phyloP scores from a whole-genome alignment of 37 sponge, comb jelly and placozoan genomes.

The Ephydatia muelleri region DNA sequence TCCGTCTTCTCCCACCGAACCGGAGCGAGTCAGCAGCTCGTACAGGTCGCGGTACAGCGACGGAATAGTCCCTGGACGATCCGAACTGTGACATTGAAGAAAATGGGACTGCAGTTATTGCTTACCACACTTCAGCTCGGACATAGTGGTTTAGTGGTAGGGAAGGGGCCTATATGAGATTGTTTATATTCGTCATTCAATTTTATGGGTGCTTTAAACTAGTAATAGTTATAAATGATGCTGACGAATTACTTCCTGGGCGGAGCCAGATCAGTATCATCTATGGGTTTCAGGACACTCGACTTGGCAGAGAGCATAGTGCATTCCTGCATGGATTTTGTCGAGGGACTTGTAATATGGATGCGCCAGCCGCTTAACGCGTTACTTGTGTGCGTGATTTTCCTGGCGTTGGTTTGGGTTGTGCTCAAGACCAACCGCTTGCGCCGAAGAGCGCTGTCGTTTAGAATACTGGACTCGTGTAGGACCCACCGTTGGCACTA shows the following conservation, averaged over 20 bases:
- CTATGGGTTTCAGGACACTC: no score
- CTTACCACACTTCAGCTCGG: not conserved
- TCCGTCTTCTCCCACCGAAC: constrained; percentile 5
- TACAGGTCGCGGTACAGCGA: constrained; percentile 69
- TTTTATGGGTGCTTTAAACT: no score
- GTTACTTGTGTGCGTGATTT: constrained; percentile 23
- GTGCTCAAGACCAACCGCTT: constrained; percentile 4
- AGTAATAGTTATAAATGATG: no score
- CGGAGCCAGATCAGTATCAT: not conserved
- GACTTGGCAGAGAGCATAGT: not conserved
- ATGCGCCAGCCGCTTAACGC: constrained; percentile 44
- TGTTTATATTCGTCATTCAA: not conserved
- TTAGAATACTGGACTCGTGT: constrained; percentile 48
- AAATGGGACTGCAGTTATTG: not conserved
- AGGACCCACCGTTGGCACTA: constrained; percentile 77
- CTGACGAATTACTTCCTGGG: no score
- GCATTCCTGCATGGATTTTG: not conserved
- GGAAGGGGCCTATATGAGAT: not conserved
- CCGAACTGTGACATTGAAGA: not conserved
- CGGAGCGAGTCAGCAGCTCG: constrained; percentile 6
- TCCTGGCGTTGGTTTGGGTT: constrained; percentile 51
- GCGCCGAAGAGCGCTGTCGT: not conserved
- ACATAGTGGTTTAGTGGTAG: not conserved
- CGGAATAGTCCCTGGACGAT: constrained; percentile 68
- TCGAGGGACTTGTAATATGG: constrained; percentile 25